These are phyloP conservation scores for Tragelaphus imberbis DNA, from an alignment of 2,113 vertebrate species.

Conservation along the genomic window DNA sequence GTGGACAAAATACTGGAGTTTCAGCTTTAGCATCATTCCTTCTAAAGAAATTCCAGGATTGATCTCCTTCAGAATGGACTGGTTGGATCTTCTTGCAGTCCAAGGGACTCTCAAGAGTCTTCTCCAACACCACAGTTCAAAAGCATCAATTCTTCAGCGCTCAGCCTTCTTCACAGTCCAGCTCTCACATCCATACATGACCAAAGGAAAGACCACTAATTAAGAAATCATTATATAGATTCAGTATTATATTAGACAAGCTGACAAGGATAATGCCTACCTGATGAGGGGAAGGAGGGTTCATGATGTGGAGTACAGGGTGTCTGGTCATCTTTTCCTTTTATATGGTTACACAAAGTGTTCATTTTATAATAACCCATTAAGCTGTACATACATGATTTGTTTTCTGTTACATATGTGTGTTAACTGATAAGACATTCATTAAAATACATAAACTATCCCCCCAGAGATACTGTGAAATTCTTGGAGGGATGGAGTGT, in stretches of 20 bases:
- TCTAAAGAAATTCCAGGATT: no score
- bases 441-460: background rate
- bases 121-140: no score
- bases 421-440: background rate
- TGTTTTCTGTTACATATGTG: background rate
- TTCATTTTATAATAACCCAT: background rate
- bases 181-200: no score
- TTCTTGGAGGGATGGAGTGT: background rate
- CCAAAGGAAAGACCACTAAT: no score
- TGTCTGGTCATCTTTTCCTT: background rate
- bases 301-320: background rate
- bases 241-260: background rate
- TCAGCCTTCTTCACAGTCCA: no score
- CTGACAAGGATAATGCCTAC: background rate
- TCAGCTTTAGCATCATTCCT: no score
- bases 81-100: no score
- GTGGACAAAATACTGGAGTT: no score
- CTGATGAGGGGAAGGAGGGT: background rate
- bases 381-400: background rate
- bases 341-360: background rate
- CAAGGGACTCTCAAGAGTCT: no score
- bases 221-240: background rate
- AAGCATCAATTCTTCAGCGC: no score
- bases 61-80: no score
- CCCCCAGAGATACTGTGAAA: background rate